Percentiles rank a stretch among this genome's conserved stretches.
Evolutionary conservation across 2,888 invertebrate genomes (phyloP).

Genomic region (Agrochola litura): DNA sequence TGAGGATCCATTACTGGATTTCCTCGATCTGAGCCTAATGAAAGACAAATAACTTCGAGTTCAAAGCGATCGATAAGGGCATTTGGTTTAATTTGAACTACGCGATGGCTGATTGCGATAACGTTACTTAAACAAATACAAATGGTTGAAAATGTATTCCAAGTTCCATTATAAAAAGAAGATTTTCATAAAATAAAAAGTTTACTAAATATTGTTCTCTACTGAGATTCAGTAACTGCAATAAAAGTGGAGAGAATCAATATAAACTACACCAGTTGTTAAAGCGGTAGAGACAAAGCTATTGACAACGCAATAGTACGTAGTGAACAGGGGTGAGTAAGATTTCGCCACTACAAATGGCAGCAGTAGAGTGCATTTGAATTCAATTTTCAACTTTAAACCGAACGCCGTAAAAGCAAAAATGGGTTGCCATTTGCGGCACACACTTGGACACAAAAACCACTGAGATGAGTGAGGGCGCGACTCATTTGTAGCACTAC

Average conservation of each 20-base stretch:
- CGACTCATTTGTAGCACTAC: constrained; percentile 80
- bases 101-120: constrained; percentile 66
- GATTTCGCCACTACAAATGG: constrained; percentile 54
- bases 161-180: constrained; percentile 17
- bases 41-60: constrained; percentile 86
- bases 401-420: constrained; percentile 34
- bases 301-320: constrained; percentile 74
- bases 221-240: constrained; percentile 44
- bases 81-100: constrained; percentile 82
- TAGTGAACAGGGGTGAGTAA: constrained; percentile 58
- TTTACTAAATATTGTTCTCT: constrained; percentile 20
- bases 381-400: constrained; percentile 65
- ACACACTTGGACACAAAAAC: constrained; percentile 64
- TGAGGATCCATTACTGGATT: constrained; percentile 87
- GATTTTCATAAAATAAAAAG: constrained; percentile 30
- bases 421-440: constrained; percentile 40
- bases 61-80: constrained; percentile 84
- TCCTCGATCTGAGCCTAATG: constrained; percentile 86
- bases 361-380: constrained; percentile 34
- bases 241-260: constrained; percentile 78
- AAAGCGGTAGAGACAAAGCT: constrained; percentile 74
- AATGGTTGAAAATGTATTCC: constrained; percentile 41
- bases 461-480: constrained; percentile 73
- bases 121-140: constrained; percentile 49
- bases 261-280: constrained; percentile 72